A percentile compares a stretch with the other conserved stretches of the same genome.
Conservation (phyloP, 2,113 vertebrate genomes). For the Galbula dea region DNA sequence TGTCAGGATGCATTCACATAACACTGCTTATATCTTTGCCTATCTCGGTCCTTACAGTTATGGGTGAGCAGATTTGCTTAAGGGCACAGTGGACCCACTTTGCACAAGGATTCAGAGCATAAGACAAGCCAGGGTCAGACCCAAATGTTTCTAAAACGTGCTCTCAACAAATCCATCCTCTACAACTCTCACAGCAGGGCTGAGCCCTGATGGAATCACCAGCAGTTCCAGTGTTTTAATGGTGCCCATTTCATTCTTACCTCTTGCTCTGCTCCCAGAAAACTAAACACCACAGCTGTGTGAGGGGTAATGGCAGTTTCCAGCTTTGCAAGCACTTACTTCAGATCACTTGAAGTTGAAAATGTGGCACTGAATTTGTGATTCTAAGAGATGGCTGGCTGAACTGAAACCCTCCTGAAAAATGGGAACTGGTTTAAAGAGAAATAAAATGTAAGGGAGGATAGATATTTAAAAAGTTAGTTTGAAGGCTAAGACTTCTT, state of each 20-base stretch:
- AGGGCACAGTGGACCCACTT: not conserved
- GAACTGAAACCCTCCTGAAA: not conserved
- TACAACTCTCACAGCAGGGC: not conserved
- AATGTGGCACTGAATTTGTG: not conserved
- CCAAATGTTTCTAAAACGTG: not conserved
- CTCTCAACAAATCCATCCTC: not conserved
- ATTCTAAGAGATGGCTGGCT: not conserved
- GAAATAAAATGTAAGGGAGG: too few relatives aligned
- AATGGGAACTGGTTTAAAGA: not conserved
- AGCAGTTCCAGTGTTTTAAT: not conserved
- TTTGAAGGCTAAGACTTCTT: not conserved
- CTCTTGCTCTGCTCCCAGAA: not conserved
- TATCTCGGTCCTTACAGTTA: not conserved
- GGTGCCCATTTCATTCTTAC: not conserved
- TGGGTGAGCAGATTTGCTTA: not conserved
- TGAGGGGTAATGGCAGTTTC: not conserved
- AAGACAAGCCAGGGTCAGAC: not conserved
- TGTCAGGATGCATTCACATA: not conserved
- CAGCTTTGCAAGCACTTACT: not conserved
- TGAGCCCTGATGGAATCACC: not conserved
- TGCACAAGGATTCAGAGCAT: not conserved
- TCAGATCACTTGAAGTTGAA: not conserved
- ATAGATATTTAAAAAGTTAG: not conserved
- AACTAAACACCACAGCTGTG: not conserved
- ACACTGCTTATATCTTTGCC: accelerated